Evolutionary conservation across 2,888 invertebrate species (phyloP).

Genomic region (Drosophila cyrtoloma): DNA sequence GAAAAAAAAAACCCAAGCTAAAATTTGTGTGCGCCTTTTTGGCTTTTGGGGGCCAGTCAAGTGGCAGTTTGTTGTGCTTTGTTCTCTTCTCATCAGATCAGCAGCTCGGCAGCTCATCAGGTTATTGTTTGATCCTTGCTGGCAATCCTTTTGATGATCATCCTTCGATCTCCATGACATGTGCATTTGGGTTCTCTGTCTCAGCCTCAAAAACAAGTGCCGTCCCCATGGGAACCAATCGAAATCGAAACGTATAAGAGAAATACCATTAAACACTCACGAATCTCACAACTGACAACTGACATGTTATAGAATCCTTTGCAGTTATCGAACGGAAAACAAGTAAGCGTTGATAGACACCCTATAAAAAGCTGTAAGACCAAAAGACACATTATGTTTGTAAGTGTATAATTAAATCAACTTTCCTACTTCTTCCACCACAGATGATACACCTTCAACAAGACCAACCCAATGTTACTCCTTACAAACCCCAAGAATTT

Average conservation of each 20-base stretch:
- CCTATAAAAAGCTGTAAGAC: neutral
- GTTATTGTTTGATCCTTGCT: slow-evolving; percentile 72
- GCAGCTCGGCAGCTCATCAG: slow-evolving; percentile 23
- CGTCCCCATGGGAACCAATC: slow-evolving; percentile 51
- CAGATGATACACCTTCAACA: neutral
- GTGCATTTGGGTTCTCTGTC: slow-evolving; percentile 25
- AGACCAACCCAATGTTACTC: neutral
- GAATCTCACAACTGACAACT: slow-evolving; percentile 8
- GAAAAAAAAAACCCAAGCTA: slow-evolving; percentile 4
- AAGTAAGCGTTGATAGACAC: neutral
- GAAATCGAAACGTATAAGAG: slow-evolving; percentile 2
- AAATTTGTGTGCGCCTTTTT: slow-evolving; percentile 33
- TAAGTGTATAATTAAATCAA: neutral
- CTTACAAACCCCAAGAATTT: neutral
- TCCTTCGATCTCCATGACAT: slow-evolving; percentile 67
- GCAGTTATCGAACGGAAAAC: neutral
- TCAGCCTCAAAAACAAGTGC: slow-evolving; percentile 35
- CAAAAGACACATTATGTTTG: neutral
- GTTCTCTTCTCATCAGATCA: slow-evolving; percentile 22
- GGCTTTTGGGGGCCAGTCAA: slow-evolving; percentile 26
- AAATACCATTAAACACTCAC: slow-evolving; percentile 45
- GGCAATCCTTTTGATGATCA: slow-evolving; percentile 57
- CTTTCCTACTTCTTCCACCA: neutral
- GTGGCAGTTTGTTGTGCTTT: slow-evolving; percentile 38
- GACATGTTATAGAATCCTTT: slow-evolving; percentile 16